Evolutionary conservation across 2,888 invertebrate species (phyloP).

Genomic region (Hyles lineata): DNA sequence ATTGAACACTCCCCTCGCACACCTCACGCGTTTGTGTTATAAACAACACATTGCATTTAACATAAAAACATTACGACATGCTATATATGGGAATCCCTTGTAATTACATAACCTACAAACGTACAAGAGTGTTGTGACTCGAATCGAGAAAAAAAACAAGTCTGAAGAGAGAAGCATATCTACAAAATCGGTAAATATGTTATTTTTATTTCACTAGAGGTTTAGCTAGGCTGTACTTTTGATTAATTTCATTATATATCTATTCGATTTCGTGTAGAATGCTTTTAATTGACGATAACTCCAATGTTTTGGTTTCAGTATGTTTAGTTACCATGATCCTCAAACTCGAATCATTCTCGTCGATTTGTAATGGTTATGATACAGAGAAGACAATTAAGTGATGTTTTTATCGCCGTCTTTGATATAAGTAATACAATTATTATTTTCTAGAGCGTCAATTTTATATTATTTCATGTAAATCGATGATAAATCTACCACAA

Average conservation of each 20-base stretch:
- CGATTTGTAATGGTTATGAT: not conserved
- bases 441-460: not conserved
- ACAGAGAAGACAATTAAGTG: not conserved
- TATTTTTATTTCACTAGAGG: not conserved
- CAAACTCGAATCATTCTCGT: not conserved
- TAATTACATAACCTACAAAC: too few species aligned
- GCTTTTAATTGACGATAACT: not conserved
- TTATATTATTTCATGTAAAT: not conserved
- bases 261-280: not conserved
- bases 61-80: not conserved
- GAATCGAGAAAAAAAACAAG: too few species aligned
- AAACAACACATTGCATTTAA: not conserved
- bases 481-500: not conserved
- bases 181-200: constrained; percentile 1
- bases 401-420: not conserved
- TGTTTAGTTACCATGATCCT: not conserved
- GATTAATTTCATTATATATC: not conserved
- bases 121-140: not conserved
- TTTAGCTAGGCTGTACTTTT: not conserved
- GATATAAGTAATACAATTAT: not conserved
- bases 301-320: not conserved
- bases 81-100: too few species aligned
- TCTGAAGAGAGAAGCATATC: not conserved
- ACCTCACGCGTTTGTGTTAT: constrained; percentile 12
- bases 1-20: constrained; percentile 21